Percentiles rank a stretch among this genome's conserved stretches.
Evolutionary conservation across 2,113 vertebrate genomes (phyloP).

Genomic region (Hydrochoerus hydrochaeris): DNA sequence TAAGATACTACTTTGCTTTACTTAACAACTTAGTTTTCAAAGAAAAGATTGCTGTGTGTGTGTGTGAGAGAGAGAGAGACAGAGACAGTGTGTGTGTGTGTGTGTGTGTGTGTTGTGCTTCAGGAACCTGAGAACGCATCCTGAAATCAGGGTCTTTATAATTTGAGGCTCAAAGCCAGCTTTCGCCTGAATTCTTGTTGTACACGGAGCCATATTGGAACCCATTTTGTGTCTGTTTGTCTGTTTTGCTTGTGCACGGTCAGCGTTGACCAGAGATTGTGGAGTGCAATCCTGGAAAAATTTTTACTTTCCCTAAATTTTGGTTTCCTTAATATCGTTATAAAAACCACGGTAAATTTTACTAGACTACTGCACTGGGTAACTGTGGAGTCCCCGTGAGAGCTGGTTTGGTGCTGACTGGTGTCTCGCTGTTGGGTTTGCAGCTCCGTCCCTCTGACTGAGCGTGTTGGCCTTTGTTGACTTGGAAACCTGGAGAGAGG

Average conservation of each 20-base stretch:
- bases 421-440: background rate
- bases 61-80: background rate
- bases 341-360: background rate
- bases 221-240: background rate
- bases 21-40: background rate
- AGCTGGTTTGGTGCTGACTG: background rate
- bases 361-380: background rate
- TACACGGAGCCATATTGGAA: too few relatives aligned
- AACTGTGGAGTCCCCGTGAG: background rate
- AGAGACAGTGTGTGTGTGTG: too few relatives aligned
- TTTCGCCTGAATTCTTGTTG: too few relatives aligned
- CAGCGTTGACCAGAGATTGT: background rate
- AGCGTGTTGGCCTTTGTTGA: background rate
- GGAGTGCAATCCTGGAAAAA: background rate
- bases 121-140: background rate
- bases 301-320: background rate
- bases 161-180: too few relatives aligned
- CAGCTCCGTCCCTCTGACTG: too few relatives aligned
- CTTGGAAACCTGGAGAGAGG: fast-evolving
- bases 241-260: too few relatives aligned
- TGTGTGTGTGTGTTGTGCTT: too few relatives aligned
- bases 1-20: background rate
- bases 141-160: background rate
- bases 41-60: background rate
- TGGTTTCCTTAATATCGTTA: background rate